Evolutionary conservation across 1,140 invertebrate genomes (phyloP), one percentile per base, ranked within the genome.

Genomic region (Limonius californicus): DNA sequence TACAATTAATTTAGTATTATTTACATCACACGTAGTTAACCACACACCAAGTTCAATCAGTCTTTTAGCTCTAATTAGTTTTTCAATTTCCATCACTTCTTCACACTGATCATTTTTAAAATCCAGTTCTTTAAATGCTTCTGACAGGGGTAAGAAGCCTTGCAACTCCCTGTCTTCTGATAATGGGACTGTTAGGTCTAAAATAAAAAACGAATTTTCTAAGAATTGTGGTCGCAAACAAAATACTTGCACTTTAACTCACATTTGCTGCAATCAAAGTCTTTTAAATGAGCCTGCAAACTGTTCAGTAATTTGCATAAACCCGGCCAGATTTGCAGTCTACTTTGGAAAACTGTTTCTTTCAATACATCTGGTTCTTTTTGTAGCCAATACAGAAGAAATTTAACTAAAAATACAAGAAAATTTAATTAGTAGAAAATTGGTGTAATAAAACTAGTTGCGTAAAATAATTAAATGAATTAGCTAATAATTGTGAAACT

Each of bases 151-250:
- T 63, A 89, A 74, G 76, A 92, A 94, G 16, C 90, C 89, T 72
- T 90, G 84, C 15, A 93, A 76, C 72, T 91, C 87, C 72, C 83
- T 84, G 74, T 94, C 90, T 78, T 92, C 90, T 20, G 87, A 85
- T 54, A 94, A 77, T 23, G 90, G 88, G 43, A 86, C 77, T 63
- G 81, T 80, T 43, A 72, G 78, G 80, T 86, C 89, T 91, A 70
- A 57, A 79, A 80, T 39, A 11, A n/a, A n/a, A n/a, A n/a, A n/a
- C n/a, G n/a, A n/a, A n/a, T n/a, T n/a, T n/a, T n/a, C n/a, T n/a
- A n/a, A n/a, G n/a, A n/a, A n/a, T n/a, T n/a, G n/a, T n/a, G n/a
- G n/a, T n/a, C n/a, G n/a, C n/a, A n/a, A n/a, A n/a, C n/a, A n/a
- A n/a, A n/a, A n/a, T n/a, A n/a, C n/a, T n/a, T n/a, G n/a, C n/a